Evolutionary conservation across 1,140 invertebrate species (phyloP).

Genomic region (Acromyrmex charruanus): DNA sequence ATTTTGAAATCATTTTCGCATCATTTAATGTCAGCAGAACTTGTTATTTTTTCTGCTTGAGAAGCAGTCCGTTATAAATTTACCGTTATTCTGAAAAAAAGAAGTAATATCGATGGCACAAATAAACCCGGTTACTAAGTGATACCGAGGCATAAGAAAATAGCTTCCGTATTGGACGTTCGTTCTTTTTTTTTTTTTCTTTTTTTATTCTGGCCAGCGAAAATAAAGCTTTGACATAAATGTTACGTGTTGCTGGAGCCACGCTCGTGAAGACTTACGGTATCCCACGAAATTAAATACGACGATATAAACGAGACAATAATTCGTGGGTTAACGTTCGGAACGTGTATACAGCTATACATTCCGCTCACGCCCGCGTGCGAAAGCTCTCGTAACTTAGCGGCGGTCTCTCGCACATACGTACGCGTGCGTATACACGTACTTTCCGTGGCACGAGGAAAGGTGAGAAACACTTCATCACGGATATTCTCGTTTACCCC

Average conservation of each 20-base stretch:
- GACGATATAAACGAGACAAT: slow-evolving; percentile 50
- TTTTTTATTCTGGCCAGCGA: slow-evolving; percentile 5
- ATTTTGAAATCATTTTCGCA: no score
- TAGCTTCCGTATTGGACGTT: slow-evolving; percentile 10
- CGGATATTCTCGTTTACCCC: slow-evolving; percentile 57
- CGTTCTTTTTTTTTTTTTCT: neutral
- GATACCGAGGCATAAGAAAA: neutral
- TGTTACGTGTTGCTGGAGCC: neutral
- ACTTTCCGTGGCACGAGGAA: slow-evolving; percentile 3
- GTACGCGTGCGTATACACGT: slow-evolving; percentile 26
- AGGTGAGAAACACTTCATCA: slow-evolving; percentile 68
- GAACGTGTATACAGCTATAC: slow-evolving; percentile 4
- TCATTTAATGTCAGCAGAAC: no score
- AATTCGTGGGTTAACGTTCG: slow-evolving; percentile 50
- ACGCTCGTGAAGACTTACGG: neutral
- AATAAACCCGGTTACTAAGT: neutral
- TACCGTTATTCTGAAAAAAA: neutral
- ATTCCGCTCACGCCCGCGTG: slow-evolving; percentile 64
- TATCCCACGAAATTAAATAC: slow-evolving; percentile 57
- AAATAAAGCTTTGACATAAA: slow-evolving; percentile 24
- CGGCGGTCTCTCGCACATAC: neutral
- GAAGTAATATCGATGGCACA: neutral
- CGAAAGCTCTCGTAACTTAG: slow-evolving; percentile 55
- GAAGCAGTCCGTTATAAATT: neutral
- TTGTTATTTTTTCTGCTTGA: no score